A percentile compares a stretch with the other conserved stretches of the same genome.
Conservation (phyloP, 2,113 vertebrate species). For the Rhinopomastus cyanomelas region DNA sequence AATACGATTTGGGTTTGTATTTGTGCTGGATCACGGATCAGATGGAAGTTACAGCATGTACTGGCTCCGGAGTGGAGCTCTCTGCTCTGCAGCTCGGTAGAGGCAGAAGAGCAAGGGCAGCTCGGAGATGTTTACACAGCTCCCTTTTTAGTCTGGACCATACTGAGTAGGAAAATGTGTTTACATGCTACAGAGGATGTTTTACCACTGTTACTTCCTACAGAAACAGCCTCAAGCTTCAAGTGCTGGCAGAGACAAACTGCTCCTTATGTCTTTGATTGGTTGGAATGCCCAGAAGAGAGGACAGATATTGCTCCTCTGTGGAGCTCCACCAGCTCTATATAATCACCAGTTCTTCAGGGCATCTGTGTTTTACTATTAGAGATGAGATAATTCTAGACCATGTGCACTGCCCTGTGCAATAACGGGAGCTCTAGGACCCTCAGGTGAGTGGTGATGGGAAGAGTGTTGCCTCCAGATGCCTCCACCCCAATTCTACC, state of each 20-base stretch:
- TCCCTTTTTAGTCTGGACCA: conserved; percentile 47
- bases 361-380: background rate
- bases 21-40: conserved; percentile 73
- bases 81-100: conserved; percentile 28
- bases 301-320: background rate
- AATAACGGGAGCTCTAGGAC: rapidly evolving
- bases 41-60: conserved; percentile 57
- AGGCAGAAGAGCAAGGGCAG: conserved; percentile 35
- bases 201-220: conserved; percentile 64
- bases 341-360: background rate
- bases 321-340: background rate
- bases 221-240: conserved; percentile 13
- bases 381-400: background rate
- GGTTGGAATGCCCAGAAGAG: background rate
- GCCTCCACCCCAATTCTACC: background rate
- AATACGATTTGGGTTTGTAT: conserved; percentile 73
- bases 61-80: conserved; percentile 9
- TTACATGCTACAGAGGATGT: conserved; percentile 62
- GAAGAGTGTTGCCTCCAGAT: background rate
- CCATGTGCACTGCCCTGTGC: too few species aligned
- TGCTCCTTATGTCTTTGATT: background rate
- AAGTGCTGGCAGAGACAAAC: conserved; percentile 25
- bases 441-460: rapidly evolving
- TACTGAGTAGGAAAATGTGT: conserved; percentile 42
- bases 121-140: conserved; percentile 59